Evolutionary conservation across 2,888 invertebrate genomes (phyloP).

Genomic region (Micoletzkya japonica): DNA sequence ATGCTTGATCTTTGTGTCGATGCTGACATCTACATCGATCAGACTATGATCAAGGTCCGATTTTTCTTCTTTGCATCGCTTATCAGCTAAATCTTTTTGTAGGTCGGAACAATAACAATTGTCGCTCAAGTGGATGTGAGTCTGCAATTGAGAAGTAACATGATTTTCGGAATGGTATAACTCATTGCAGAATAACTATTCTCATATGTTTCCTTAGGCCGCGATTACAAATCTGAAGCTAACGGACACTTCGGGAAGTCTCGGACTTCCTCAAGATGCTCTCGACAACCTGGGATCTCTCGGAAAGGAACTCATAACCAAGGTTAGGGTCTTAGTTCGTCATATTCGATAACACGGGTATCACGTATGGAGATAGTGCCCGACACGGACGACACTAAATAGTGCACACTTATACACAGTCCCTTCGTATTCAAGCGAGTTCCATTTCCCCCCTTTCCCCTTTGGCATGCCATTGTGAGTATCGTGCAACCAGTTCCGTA

Average conservation of each 20-base stretch:
- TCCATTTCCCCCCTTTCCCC: too few species aligned
- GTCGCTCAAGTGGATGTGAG: conserved; percentile 47
- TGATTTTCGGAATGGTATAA: conserved; percentile 47
- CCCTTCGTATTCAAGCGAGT: too few species aligned
- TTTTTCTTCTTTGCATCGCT: background rate
- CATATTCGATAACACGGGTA: too few species aligned
- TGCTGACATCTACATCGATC: conserved; percentile 57
- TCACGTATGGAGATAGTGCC: too few species aligned
- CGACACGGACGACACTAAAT: too few species aligned
- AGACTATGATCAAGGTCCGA: conserved; percentile 42
- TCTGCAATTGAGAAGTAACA: conserved; percentile 39
- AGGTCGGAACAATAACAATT: conserved; percentile 56
- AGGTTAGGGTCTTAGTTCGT: too few species aligned
- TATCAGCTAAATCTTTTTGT: background rate
- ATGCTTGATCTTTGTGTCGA: conserved; percentile 52
- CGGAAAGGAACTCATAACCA: conserved; percentile 58
- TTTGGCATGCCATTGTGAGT: too few species aligned
- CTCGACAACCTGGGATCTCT: conserved; percentile 59
- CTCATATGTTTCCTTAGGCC: too few species aligned
- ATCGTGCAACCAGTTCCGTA: too few species aligned
- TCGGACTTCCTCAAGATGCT: conserved; percentile 59
- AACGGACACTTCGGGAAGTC: conserved; percentile 39
- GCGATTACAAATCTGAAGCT: conserved; percentile 17
- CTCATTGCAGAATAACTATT: background rate
- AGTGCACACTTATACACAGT: too few species aligned